Evolutionary conservation across 1,140 invertebrate species (phyloP), one percentile per base, ranked within the genome.

Genomic region (Cydia fagiglandana): DNA sequence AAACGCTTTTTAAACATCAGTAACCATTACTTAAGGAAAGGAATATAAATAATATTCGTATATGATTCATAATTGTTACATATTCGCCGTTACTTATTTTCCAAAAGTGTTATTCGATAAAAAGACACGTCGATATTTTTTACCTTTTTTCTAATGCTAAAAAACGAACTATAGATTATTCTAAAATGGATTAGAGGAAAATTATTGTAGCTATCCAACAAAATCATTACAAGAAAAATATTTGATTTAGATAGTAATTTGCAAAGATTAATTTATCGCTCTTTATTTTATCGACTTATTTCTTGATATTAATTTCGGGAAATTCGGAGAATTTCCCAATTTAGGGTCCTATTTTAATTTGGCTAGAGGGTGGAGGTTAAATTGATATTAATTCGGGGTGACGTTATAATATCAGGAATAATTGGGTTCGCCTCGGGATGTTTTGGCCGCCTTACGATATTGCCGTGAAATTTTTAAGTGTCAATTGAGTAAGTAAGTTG

Each of bases 301-400:
- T 56, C 20, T n/a, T 24, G n/a, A 61, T 61, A 61, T 61, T 61
- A n/a, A 24, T 24, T 24, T 20, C 9, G 20, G 10, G 17, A n/a
- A 24, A 24, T 61, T 61, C 7, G 7, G 10, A 10, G 9, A 61
- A 24, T 20, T 61, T 61, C 56, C 17, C 56, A 61, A 61, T 61
- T 61, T 61, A 61, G 20, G 20, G 20, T 24, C 56, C 20, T 10
- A 61, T 61, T 61, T 56, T 61, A 61, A 61, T 61, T 61, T 61
- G 24, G 56, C 17, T 24, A 3, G 56, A 53, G 56, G 56, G 9
- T 5, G n/a, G 20, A 12, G 1, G 56, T 24, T 20, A 61, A 61
- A 61, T 61, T 61, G 17, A 61, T 61, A 61, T 24, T 61, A 61
- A 61, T 61, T 61, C 10, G 2, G 56, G 56, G 20, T 61, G 56